These are phyloP conservation scores for Cephalopholis sonnerati DNA, from an alignment of 2,113 vertebrate species.

Conservation along the genomic window DNA sequence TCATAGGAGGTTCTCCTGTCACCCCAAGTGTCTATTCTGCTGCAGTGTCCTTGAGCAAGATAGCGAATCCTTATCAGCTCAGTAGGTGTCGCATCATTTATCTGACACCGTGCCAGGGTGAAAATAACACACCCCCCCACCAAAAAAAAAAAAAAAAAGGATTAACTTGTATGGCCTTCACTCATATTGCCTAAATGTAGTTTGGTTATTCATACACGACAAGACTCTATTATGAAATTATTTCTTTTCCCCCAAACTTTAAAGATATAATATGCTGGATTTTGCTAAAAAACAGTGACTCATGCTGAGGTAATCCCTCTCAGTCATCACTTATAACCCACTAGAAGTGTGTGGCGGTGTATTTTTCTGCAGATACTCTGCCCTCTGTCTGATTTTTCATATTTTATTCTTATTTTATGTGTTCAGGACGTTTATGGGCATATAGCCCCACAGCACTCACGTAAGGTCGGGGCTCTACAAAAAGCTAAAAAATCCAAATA, in stretches of 20 bases:
- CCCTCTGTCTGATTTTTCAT: too few relatives aligned
- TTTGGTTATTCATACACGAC: conserved; percentile 8
- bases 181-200: background rate
- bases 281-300: too few relatives aligned
- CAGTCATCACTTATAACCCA: too few relatives aligned
- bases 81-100: conserved; percentile 43
- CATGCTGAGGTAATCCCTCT: too few relatives aligned
- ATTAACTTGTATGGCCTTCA: background rate
- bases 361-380: too few relatives aligned
- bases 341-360: too few relatives aligned
- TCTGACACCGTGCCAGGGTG: conserved; percentile 42
- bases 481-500: too few relatives aligned
- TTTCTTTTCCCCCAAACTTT: background rate
- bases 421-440: too few relatives aligned
- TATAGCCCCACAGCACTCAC: too few relatives aligned
- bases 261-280: too few relatives aligned
- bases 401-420: too few relatives aligned
- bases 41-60: conserved; percentile 57
- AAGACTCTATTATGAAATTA: background rate
- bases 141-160: conserved; percentile 10
- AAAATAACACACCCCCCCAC: conserved; percentile 7
- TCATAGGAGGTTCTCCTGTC: conserved; percentile 38
- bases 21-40: conserved; percentile 27
- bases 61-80: conserved; percentile 33
- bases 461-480: too few relatives aligned